Conservation (phyloP, 2,797 vertebrate species). For the Chloroceryle amazona region DNA sequence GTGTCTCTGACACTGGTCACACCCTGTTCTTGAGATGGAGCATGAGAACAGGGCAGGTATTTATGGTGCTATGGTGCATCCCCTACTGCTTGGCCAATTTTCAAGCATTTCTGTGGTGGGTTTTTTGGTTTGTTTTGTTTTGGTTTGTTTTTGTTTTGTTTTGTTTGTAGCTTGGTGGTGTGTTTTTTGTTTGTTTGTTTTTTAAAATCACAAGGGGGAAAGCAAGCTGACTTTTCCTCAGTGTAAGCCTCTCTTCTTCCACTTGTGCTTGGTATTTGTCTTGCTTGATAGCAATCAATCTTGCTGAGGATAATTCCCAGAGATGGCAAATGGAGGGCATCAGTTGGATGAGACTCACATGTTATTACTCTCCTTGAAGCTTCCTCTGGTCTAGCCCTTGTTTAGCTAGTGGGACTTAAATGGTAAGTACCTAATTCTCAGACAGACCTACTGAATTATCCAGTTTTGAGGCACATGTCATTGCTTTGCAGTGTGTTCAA, state of each 20-base stretch:
- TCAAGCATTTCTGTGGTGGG: neutral
- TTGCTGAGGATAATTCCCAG: neutral
- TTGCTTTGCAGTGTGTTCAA: neutral
- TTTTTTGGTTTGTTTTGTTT: no score
- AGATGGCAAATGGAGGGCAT: neutral
- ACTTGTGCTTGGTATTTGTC: neutral
- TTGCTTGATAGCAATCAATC: neutral
- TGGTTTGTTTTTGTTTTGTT: no score
- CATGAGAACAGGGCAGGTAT: neutral
- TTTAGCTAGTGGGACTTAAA: neutral
- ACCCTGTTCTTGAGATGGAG: neutral
- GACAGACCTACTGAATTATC: neutral
- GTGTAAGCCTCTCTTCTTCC: neutral
- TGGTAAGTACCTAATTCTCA: neutral
- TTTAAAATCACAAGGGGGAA: neutral
- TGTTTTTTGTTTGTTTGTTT: no score
- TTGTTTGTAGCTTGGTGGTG: no score
- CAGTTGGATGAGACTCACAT: rapidly evolving
- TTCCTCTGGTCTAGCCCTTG: neutral
- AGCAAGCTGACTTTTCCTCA: neutral
- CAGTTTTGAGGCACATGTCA: neutral
- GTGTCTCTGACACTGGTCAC: neutral
- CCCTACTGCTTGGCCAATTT: neutral
- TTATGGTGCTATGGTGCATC: neutral
- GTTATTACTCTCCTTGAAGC: neutral